A percentile compares a stretch with the other conserved stretches of the same genome.
phyloP scores from a whole-genome alignment of 2,797 vertebrate genomes.

The Eulemur albifrons region DNA sequence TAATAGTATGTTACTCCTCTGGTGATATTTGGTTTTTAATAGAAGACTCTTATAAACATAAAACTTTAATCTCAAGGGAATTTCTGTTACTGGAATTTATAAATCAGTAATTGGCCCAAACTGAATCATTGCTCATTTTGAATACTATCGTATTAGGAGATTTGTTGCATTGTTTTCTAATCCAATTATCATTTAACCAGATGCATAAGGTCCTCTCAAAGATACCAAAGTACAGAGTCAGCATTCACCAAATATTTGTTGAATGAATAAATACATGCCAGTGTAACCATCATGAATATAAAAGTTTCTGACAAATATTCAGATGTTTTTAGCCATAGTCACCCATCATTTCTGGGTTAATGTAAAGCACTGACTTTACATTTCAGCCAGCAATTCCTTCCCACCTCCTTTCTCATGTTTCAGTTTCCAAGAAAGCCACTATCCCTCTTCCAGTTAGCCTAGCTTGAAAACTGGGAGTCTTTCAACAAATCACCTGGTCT shows the following conservation, averaged over 20 bases:
- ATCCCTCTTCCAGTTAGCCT: neutral
- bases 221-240: neutral
- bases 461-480: neutral
- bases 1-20: neutral
- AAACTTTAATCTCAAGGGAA: neutral
- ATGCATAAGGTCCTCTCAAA: neutral
- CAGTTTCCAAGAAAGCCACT: neutral
- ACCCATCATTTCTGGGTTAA: neutral
- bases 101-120: neutral
- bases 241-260: neutral
- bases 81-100: neutral
- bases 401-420: neutral
- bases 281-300: neutral
- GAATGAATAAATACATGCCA: neutral
- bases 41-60: neutral
- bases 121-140: neutral
- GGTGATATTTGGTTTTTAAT: neutral
- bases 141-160: neutral
- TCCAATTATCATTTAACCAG: neutral
- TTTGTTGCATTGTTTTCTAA: neutral
- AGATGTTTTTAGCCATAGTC: neutral
- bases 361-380: neutral
- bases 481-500: neutral
- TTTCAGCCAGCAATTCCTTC: neutral
- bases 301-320: neutral